Base-by-base conservation (phyloP, 92 coral and sea anemone species). In the Epizoanthus illoricatus region DNA sequence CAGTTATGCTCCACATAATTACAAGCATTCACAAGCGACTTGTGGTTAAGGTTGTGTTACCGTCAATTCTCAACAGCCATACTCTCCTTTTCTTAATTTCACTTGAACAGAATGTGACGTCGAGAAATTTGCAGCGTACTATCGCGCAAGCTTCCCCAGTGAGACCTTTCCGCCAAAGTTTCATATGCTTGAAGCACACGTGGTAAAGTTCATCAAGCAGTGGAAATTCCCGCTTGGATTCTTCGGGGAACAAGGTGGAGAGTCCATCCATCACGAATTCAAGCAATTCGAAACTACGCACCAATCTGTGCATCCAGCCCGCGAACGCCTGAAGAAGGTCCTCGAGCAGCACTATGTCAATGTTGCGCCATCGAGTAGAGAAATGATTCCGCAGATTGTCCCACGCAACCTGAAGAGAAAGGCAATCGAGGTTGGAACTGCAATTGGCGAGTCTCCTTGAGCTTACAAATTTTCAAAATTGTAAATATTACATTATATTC, bases 381-480 rank as follows among this genome's bases (percentile, higher is more conserved):
- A 63, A n/a, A 63, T 63, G 28, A 63, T 63, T 63, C 67, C 67
- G 8, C 67, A 63, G 23, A 63, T 63, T 63, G 67, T 63, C 17
- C 67, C 67, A 63, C 67, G 67, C 67, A 63, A 63, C 67, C 67
- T 63, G 67, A 63, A 63, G 67, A 63, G 67, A 63, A 63, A 63
- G 67, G 67, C 67, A 63, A 63, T 21, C 36, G 67, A 63, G 9
- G 33, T 63, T 19, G 16, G 20, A 63, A 63, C 67, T 28, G 36
- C 2, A 28, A 28, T 28, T 15, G 20, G 67, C 67, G 67, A 63
- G 7, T 19, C 67, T 20, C 28, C 52, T 45, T 10, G 52, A 63
- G 23, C 39, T 63, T 63, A 63, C 67, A 63, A 17, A 62, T 62
- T 4, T 18, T 43, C 49, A 23, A 62, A 62, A 62, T 62, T 63